phyloP scores from a whole-genome alignment of 1,140 invertebrate genomes.

The Copidosoma floridanum region DNA sequence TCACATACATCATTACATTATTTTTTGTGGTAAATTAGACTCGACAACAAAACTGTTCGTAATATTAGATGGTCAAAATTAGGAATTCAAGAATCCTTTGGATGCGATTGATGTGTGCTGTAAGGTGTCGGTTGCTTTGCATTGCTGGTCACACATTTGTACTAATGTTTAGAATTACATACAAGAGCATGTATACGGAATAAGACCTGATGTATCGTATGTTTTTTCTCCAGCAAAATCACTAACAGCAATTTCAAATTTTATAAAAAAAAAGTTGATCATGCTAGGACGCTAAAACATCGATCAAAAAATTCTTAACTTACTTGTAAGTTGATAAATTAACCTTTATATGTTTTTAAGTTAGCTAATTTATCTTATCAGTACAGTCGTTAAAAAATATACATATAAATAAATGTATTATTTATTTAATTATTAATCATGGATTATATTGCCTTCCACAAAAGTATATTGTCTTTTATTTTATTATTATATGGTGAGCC shows the following conservation, averaged over 20 bases:
- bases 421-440: not conserved
- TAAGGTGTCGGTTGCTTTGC: not conserved
- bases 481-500: constrained; percentile 10
- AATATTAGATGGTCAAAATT: not conserved
- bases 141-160: not conserved
- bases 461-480: constrained; percentile 13
- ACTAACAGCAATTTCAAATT: not conserved
- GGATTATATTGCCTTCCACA: constrained; percentile 6
- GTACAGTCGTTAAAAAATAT: not conserved
- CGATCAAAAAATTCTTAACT: not conserved
- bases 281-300: too few species aligned
- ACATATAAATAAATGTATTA: not conserved
- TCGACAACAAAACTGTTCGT: not conserved
- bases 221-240: not conserved
- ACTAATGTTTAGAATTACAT: not conserved
- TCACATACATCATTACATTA: not conserved
- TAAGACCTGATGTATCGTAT: not conserved
- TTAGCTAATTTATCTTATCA: not conserved
- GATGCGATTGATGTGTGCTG: constrained; percentile 1
- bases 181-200: not conserved
- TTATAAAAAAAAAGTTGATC: constrained; percentile 6
- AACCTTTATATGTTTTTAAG: not conserved
- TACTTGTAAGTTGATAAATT: not conserved
- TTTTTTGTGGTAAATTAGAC: constrained; percentile 7
- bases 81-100: not conserved